Evolutionary conservation across 2,888 invertebrate genomes (phyloP), one percentile per base, ranked within the genome.

Genomic region (Bimastos eiseni): DNA sequence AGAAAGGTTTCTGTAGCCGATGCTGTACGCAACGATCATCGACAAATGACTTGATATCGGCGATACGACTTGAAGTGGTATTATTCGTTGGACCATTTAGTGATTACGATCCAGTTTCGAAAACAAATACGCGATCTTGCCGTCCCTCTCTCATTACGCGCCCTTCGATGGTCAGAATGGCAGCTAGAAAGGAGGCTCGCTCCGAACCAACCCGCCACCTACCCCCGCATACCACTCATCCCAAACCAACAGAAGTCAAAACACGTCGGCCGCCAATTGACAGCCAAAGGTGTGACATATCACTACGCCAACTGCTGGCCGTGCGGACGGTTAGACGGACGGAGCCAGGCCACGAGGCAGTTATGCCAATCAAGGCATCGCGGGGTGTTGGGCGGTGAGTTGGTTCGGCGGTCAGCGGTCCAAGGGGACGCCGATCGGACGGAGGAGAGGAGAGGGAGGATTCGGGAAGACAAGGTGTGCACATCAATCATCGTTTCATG

Each of bases 201-300:
- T 30, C n/a, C 70, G 30, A n/a, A 6, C 70, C n/a, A 11, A n/a
- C 70, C 70, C 70, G 8, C 11, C 49, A 24, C 49, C 21, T 2
- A 49, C 70, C 70, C 55, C 30, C 70, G 70, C n/a, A 49, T 24
- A 49, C 70, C 70, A n/a, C 30, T 70, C 70, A 30, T 70, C 70
- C 30, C 70, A n/a, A 30, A 30, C 70, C 5, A n/a, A 0, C 70
- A 70, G 70, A 30, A 70, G 70, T 70, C 70, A 70, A 70, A 70
- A 70, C 70, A n/a, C 70, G 70, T 70, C 70, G n/a, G 70, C 70
- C 70, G n/a, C n/a, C 70, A n/a, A 70, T 70, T 70, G 70, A 70
- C 70, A 70, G 70, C 70, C 30, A 70, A 70, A 70, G 70, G 70
- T 70, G 70, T 70, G 70, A 70, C 70, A 70, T 70, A 70, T 70